Conservation (phyloP, 2,888 invertebrate species). For the Diaperis boleti region DNA sequence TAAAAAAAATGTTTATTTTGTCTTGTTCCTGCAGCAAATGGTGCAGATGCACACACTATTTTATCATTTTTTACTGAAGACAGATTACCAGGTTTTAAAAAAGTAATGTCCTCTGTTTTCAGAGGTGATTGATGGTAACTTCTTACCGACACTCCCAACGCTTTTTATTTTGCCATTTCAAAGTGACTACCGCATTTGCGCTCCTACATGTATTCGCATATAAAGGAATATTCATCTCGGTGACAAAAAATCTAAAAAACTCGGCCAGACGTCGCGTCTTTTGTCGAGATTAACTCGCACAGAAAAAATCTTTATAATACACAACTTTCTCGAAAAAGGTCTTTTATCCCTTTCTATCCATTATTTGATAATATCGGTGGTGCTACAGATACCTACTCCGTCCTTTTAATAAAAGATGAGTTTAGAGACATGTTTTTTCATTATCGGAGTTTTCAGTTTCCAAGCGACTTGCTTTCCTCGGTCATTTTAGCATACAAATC, state of each 20-base stretch:
- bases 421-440: background rate
- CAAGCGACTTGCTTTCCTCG: background rate
- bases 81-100: too few relatives aligned
- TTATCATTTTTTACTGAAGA: too few relatives aligned
- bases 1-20: too few relatives aligned
- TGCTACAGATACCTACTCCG: background rate
- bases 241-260: constrained; percentile 3
- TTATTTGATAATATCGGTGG: background rate
- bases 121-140: too few relatives aligned
- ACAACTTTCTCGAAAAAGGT: background rate
- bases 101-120: too few relatives aligned
- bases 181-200: too few relatives aligned
- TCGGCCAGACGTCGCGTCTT: background rate
- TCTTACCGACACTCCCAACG: too few relatives aligned
- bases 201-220: background rate
- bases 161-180: too few relatives aligned
- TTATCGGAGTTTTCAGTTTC: background rate
- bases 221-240: background rate
- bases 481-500: background rate
- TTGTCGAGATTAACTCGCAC: background rate
- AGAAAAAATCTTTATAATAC: background rate
- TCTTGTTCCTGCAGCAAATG: too few relatives aligned
- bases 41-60: too few relatives aligned
- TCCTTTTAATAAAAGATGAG: background rate
- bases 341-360: background rate